Evolutionary conservation across 1,140 invertebrate genomes (phyloP).

Genomic region (Holotrichia oblita): DNA sequence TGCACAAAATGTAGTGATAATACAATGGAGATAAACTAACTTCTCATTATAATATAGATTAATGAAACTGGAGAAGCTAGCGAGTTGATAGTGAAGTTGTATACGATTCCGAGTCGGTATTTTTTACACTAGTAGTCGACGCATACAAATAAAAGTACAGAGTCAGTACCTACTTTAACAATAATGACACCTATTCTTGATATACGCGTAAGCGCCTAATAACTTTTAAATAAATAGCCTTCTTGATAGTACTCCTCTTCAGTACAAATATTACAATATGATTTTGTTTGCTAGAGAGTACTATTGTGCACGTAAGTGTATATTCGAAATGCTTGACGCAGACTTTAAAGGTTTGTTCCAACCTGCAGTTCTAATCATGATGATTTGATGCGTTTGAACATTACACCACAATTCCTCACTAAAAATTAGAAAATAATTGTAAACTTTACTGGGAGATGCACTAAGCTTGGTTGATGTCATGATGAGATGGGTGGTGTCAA

Average conservation of each 20-base stretch:
- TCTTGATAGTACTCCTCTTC: background rate
- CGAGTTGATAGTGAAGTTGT: background rate
- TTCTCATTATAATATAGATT: conserved; percentile 41
- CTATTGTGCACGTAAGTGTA: no score
- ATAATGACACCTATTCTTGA: conserved; percentile 29
- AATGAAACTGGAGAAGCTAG: conserved; percentile 23
- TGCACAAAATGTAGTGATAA: conserved; percentile 38
- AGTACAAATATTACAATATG: background rate
- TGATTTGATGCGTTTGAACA: no score
- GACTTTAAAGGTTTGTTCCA: no score
- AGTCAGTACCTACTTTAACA: conserved; percentile 9
- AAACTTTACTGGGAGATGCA: no score
- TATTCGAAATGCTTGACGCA: no score
- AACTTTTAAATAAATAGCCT: conserved; percentile 31
- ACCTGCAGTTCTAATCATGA: no score
- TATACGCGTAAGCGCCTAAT: background rate
- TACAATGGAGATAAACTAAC: conserved; percentile 40
- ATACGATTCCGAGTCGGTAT: background rate
- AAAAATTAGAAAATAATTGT: no score
- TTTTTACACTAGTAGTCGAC: background rate
- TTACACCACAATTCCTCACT: no score
- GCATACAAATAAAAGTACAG: conserved; percentile 12
- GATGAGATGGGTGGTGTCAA: no score
- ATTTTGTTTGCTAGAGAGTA: background rate
- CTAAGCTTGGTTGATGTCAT: no score